These are phyloP conservation scores for Mesorhabditis spiculigera DNA, from an alignment of 2,888 invertebrate species.

Conservation along the genomic window DNA sequence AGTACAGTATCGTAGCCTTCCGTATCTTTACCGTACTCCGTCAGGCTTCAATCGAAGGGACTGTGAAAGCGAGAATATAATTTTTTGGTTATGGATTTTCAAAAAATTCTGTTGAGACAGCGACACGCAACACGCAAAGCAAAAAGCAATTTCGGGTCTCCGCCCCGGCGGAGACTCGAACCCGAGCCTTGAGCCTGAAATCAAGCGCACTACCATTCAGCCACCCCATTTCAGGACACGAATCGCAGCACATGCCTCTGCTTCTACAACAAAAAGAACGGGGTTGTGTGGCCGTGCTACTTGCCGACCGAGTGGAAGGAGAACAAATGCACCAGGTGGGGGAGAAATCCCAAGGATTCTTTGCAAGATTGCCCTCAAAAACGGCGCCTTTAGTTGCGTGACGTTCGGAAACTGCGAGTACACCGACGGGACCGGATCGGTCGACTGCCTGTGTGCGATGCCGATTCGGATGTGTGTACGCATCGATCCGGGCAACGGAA, in stretches of 20 bases:
- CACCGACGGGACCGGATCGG: conserved; percentile 23
- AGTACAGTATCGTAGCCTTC: not conserved
- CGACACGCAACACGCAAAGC: no score
- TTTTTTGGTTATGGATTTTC: no score
- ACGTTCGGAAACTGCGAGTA: conserved; percentile 50
- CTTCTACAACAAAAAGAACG: conserved; percentile 54
- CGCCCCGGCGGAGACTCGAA: no score
- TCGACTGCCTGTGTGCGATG: conserved; percentile 46
- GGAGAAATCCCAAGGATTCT: not conserved
- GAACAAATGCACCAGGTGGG: conserved; percentile 34
- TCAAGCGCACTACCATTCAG: no score
- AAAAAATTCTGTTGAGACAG: no score
- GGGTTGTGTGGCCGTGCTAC: conserved; percentile 54
- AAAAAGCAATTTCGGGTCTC: no score
- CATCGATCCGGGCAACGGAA: conserved; percentile 36
- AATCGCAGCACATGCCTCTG: conserved; percentile 46
- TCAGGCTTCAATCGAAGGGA: no score
- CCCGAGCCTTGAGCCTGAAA: no score
- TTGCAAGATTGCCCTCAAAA: not conserved
- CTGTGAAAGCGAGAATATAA: no score
- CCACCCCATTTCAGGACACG: conserved; percentile 18
- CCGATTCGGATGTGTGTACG: conserved; percentile 49
- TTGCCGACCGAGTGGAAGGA: conserved; percentile 41
- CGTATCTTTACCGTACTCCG: no score
- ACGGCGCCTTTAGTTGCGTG: conserved; percentile 27